Evolutionary conservation across 2,113 vertebrate genomes (phyloP), one percentile per base, ranked within the genome.

Genomic region (Anoplopoma fimbria): DNA sequence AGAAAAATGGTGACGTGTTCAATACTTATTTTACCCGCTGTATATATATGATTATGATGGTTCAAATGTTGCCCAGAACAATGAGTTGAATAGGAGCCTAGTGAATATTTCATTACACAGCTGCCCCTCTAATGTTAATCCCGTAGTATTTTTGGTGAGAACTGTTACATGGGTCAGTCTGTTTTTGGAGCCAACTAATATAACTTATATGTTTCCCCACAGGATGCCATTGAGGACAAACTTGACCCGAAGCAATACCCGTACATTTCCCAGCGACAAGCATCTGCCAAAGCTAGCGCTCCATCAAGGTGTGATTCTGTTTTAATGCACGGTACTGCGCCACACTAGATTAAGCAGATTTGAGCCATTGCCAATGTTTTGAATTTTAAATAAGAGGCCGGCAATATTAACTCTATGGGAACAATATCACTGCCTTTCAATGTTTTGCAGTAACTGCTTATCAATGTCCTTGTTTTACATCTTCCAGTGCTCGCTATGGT

Each of bases 141-240:
- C 17, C 0, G 1, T 60, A 15, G 9, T 53, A 33, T 42, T 77
- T 42, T 42, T 9, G 10, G 31, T 40, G 17, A 63, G 4, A 72
- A 13, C 6, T 6, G 0, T 19, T 7, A 27, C 29, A 5, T 55
- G 23, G 1, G 4, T 45, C 4, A n/a, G 23, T 45, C 23, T 34
- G 31, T 38, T 61, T 31, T 45, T 9, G 6, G 21, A n/a, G 34
- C 21, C 21, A 73, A 31, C 17, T 61, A 19, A 3, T 19, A 21
- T 53, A 21, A 40, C 47, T 15, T 42, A 6, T 2, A 31, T 55
- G 34, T 84, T 0, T 80, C 74, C 45, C 47, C 8, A 86, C 79
- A 99, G 98, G 98, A 99, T 17, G 97, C 97, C 40, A 97, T 99
- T 12, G 98, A 99, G 57, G 98, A 99, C 94, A 99, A 99, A 93